Evolutionary conservation across 2,113 vertebrate genomes (phyloP), one percentile per base, ranked within the genome.

Genomic region (Clarias batrachus): DNA sequence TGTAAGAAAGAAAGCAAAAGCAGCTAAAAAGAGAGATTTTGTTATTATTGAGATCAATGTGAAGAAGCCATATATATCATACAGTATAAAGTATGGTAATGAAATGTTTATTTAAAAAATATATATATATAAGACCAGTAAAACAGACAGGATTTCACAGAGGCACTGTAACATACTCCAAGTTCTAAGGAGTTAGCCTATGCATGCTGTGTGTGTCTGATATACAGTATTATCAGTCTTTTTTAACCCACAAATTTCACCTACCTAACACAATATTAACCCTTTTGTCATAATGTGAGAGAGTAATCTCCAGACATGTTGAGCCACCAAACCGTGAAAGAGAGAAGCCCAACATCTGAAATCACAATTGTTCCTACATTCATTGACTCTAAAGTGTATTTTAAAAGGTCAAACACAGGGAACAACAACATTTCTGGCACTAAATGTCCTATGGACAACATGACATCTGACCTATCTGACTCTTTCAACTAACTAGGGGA

Each of bases 391-490:
- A 25, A 65, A 52, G 23, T 76, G 33, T 23, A 25, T 59, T 8
- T 57, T 57, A 14, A 73, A 84, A 74, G 63, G 27, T 81, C 30
- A 71, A 17, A 83, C 3, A 13, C 68, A 84, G 21, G 56, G 2
- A 73, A 68, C 74, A 84, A 60, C 62, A 19, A 74, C 23, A 62
- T 76, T 71, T 62, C 9, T 83, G 70, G 62, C 65, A 62, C 56
- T 62, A 33, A 62, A 74, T 11, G 33, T 8, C 33, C 65, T 33
- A 74, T 11, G 48, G 23, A 33, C 57, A 74, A 52, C 30, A 59
- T 76, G 37, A 57, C 68, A 60, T 74, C 62, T 54, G 16, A 48
- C 70, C 27, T 25, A 84, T 74, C 23, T 62, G 57, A 76, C 57
- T 41, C 71, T 76, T 76, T 60, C 17, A 41, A 37, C 41, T 9